Evolutionary conservation across 2,113 vertebrate species (phyloP), one percentile per base, ranked within the genome.

Genomic region (Atherinomorus stipes): DNA sequence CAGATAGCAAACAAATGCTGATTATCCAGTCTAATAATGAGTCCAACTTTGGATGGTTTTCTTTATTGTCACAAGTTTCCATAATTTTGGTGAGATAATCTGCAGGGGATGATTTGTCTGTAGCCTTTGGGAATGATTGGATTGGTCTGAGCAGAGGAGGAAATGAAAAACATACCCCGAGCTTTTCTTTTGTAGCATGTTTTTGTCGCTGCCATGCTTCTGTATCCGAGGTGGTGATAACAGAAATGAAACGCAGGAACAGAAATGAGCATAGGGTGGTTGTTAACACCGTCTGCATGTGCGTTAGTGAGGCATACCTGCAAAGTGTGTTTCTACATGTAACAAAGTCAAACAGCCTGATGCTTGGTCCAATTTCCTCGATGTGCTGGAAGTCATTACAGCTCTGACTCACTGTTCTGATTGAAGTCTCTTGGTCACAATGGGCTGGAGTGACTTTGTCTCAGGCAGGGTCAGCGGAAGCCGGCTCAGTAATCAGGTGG

Each of bases 381-480:
- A 11, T 57, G 86, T 76, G 90, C 88, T 90, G 86, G 80, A 87
- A 88, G 84, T 82, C 83, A 84, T 91, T 86, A 81, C 68, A 65
- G 78, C 81, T 62, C 61, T 1, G 49, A 64, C 80, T 85, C 71
- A 19, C 76, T 1, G 50, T 69, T 80, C 80, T 92, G 90, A 92
- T 89, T 90, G 92, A 92, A 89, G 85, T 83, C 85, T 88, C 73
- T 87, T 64, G 70, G 76, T 66, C 64, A 87, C 87, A 88, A 83
- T 76, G 62, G 80, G 31, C 28, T 1, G 23, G 51, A 22, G 69
- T 58, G 81, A 78, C 67, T 84, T 37, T 0, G 6, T 64, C 47
- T 70, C 77, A 65, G 54, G 45, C 76, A 7, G 83, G 85, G 85
- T 85, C 79, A 79, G 72, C 8, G 12, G 74, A 72, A 74, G 76